A percentile compares a stretch with the other conserved stretches of the same genome.
Evolutionary conservation across 1,140 invertebrate species (phyloP).

Genomic region (honey bee (Apis mellifera)): Amel_HAv3.1 CM009934.2:9898501-9899000

Average conservation of each 20-base stretch:
- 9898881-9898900: constrained; percentile 26
- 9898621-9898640: not conserved
- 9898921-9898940: constrained; percentile 46
- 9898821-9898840: not conserved
- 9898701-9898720: constrained; percentile 22
- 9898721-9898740: constrained; percentile 18
- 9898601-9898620: not conserved
- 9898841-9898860: too few relatives aligned
- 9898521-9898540: too few relatives aligned
- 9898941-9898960: constrained; percentile 53
- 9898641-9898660: not conserved
- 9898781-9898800: constrained; percentile 38
- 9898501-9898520: too few relatives aligned
- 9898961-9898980: constrained; percentile 55
- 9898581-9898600: too few relatives aligned
- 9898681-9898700: not conserved
- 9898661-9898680: constrained; percentile 7
- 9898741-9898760: constrained; percentile 22
- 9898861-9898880: constrained; percentile 15
- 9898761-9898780: not conserved
- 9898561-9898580: too few relatives aligned
- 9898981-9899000: constrained; percentile 54
- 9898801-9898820: constrained; percentile 8
- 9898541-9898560: too few relatives aligned
- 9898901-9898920: constrained; percentile 28